phyloP scores from a whole-genome alignment of 2,113 vertebrate genomes.

The Sprattus sprattus region DNA sequence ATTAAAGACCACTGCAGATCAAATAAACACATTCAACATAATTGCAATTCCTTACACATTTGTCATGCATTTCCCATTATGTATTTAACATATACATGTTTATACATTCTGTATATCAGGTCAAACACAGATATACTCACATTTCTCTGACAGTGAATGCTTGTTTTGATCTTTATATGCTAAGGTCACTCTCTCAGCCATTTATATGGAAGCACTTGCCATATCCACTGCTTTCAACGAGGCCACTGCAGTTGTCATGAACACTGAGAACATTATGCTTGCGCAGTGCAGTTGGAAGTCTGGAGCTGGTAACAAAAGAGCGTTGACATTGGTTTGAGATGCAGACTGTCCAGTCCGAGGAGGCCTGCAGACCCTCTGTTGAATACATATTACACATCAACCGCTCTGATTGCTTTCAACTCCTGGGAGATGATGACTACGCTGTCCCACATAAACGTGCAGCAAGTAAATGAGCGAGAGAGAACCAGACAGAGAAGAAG shows the following conservation, averaged over 20 bases:
- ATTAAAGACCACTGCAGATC: background rate
- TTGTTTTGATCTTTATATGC: background rate
- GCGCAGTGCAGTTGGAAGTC: background rate
- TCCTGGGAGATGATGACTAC: constrained; percentile 5
- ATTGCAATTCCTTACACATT: background rate
- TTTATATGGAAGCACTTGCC: background rate
- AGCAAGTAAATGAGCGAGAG: background rate
- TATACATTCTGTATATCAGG: background rate
- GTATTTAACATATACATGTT: background rate
- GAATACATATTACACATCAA: constrained; percentile 21
- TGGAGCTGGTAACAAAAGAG: background rate
- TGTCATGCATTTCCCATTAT: background rate
- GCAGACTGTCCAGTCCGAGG: background rate
- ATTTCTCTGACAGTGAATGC: background rate
- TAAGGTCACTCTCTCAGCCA: background rate
- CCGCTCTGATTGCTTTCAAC: constrained; percentile 7
- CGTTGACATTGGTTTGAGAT: background rate
- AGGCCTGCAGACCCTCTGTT: background rate
- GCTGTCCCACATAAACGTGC: background rate
- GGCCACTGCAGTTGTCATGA: background rate
- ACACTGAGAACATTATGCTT: background rate
- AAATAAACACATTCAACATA: background rate
- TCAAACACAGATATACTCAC: background rate
- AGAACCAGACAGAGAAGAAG: constrained; percentile 2
- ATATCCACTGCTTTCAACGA: background rate